phyloP scores from a whole-genome alignment of 2,888 invertebrate species.

The Nymphalis urticae region DNA sequence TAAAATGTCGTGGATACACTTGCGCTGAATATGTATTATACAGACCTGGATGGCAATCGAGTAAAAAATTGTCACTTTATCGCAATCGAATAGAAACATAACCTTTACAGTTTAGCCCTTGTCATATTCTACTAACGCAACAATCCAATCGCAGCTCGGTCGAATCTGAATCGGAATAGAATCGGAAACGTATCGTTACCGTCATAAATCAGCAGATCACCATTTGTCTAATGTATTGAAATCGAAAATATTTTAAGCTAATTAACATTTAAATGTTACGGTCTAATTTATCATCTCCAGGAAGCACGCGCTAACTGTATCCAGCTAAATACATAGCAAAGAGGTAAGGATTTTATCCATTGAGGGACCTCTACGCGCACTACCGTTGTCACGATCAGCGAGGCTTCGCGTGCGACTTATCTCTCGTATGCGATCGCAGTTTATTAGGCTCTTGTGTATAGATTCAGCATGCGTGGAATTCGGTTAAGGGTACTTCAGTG shows the following conservation, averaged over 20 bases:
- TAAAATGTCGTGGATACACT: too few relatives aligned
- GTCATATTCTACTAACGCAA: too few relatives aligned
- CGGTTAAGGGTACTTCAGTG: constrained; percentile 13
- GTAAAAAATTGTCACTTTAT: too few relatives aligned
- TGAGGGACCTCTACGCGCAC: constrained; percentile 30
- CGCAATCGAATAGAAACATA: too few relatives aligned
- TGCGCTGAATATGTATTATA: too few relatives aligned
- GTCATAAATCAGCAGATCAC: too few relatives aligned
- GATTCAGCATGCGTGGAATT: constrained; percentile 13
- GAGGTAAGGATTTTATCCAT: constrained; percentile 28
- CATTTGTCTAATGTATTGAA: too few relatives aligned
- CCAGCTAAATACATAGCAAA: not conserved
- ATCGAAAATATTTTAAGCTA: constrained; percentile 7
- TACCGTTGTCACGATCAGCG: constrained; percentile 34
- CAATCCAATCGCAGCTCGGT: too few relatives aligned
- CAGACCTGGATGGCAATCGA: too few relatives aligned
- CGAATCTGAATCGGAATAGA: too few relatives aligned
- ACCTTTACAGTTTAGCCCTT: too few relatives aligned
- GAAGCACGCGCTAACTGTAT: constrained; percentile 7
- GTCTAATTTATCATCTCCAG: constrained; percentile 13
- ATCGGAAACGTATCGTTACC: too few relatives aligned
- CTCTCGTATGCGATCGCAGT: constrained; percentile 28
- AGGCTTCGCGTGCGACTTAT: constrained; percentile 32
- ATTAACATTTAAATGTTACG: constrained; percentile 20
- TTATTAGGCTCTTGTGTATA: constrained; percentile 22